Conservation (phyloP, 1,140 invertebrate genomes). For the Drosophila ambigua region DNA sequence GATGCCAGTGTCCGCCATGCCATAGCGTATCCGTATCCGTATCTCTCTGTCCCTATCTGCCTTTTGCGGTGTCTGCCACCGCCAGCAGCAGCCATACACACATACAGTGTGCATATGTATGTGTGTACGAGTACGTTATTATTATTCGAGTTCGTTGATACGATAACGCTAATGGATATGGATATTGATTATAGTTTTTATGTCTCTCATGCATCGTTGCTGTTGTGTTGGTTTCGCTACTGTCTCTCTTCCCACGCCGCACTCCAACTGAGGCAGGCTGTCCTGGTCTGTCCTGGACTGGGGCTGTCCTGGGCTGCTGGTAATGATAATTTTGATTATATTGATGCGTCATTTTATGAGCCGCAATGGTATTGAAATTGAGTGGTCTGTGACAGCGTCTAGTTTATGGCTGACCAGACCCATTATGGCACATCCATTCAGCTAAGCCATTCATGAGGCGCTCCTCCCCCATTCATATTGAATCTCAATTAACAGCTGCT, state of each 20-base stretch:
- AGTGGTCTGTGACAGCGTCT: conserved; percentile 75
- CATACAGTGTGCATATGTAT: conserved; percentile 28
- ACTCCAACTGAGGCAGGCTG: background rate
- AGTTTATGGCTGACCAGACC: conserved; percentile 42
- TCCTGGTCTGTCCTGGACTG: conserved; percentile 4
- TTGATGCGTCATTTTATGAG: conserved; percentile 81
- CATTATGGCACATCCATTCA: conserved; percentile 49
- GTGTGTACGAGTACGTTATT: conserved; percentile 54
- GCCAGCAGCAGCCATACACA: conserved; percentile 15
- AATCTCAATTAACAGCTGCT: conserved; percentile 70
- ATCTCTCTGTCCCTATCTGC: conserved; percentile 7
- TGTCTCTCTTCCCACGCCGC: background rate
- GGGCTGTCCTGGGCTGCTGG: conserved; percentile 18
- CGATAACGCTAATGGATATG: conserved; percentile 82
- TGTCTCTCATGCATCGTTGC: conserved; percentile 54
- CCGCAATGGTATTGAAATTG: conserved; percentile 80
- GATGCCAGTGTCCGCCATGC: conserved; percentile 27
- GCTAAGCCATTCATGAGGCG: conserved; percentile 44
- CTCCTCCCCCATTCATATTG: conserved; percentile 17
- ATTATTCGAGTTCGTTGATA: conserved; percentile 78
- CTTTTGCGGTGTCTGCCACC: too few relatives aligned
- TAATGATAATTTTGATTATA: conserved; percentile 82
- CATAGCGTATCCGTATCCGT: conserved; percentile 22
- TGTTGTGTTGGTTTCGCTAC: conserved; percentile 4
- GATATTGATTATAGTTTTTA: conserved; percentile 83